These are phyloP conservation scores for Coracopsis vasa DNA, from an alignment of 2,113 vertebrate genomes.

Conservation along the genomic window DNA sequence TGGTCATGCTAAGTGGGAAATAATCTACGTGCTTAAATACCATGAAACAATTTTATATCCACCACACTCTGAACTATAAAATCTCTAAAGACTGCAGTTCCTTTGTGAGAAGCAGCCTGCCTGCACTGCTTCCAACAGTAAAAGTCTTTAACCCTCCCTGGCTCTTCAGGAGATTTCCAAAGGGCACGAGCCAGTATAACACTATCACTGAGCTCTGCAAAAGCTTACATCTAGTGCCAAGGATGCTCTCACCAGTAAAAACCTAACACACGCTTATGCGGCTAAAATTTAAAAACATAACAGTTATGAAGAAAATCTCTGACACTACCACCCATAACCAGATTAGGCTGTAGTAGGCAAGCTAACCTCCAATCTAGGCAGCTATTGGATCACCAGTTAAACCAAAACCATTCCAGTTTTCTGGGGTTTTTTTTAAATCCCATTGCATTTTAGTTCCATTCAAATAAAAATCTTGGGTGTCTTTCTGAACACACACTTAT, in stretches of 20 bases:
- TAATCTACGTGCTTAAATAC: conserved; percentile 66
- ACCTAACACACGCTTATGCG: conserved; percentile 12
- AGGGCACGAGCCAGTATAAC: conserved; percentile 31
- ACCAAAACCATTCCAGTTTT: background rate
- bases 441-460: background rate
- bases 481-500: background rate
- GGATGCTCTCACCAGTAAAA: conserved; percentile 42
- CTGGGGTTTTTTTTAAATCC: background rate
- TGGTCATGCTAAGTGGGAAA: conserved; percentile 62
- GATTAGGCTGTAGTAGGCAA: background rate
- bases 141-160: conserved; percentile 42
- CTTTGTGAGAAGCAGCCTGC: conserved; percentile 53
- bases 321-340: background rate
- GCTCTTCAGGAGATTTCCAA: conserved; percentile 48
- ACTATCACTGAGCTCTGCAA: background rate
- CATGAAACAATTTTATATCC: conserved; percentile 62
- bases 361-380: background rate
- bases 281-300: background rate
- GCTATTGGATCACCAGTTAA: background rate
- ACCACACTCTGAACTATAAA: conserved; percentile 32
- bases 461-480: background rate
- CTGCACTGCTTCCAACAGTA: conserved; percentile 31
- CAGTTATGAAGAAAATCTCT: background rate
- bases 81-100: conserved; percentile 49
- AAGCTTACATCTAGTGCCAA: conserved; percentile 28